Percentiles rank a stretch among this genome's conserved stretches.
Conservation (phyloP, 2,113 vertebrate genomes). For the Malaclemys terrapin region DNA sequence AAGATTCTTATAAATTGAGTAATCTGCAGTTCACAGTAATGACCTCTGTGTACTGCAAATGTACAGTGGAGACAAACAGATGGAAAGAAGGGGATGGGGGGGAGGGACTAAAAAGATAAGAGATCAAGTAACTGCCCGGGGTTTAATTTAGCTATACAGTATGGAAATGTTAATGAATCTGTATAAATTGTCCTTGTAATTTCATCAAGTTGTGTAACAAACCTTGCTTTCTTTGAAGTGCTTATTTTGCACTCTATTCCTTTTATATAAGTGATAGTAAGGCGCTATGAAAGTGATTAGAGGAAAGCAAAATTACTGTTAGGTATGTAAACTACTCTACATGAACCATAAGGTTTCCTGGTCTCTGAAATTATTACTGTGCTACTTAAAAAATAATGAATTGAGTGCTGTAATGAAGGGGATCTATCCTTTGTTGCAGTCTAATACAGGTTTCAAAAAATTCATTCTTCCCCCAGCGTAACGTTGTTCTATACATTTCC, state of each 20-base stretch:
- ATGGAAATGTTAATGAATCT: neutral
- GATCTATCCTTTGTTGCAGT: constrained; percentile 38
- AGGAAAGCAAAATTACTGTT: neutral
- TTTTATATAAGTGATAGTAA: neutral
- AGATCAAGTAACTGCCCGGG: neutral
- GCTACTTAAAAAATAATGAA: neutral
- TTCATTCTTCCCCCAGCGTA: rapidly evolving
- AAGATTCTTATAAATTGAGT: constrained; percentile 4
- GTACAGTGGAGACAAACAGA: neutral
- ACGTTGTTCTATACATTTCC: constrained; percentile 50
- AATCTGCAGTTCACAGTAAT: constrained; percentile 10
- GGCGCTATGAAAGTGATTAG: neutral
- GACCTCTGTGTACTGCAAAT: neutral
- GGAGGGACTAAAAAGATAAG: neutral
- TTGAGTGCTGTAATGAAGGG: neutral
- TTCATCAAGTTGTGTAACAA: neutral
- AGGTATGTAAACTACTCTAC: neutral
- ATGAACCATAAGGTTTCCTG: neutral
- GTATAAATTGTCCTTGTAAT: neutral
- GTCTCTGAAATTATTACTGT: neutral
- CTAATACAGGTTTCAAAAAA: neutral
- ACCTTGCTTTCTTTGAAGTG: neutral
- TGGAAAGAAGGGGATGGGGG: neutral
- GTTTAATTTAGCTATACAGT: neutral
- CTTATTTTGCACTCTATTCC: neutral